Conservation (phyloP, 1,140 invertebrate genomes). For the Bombus confusus region DNA sequence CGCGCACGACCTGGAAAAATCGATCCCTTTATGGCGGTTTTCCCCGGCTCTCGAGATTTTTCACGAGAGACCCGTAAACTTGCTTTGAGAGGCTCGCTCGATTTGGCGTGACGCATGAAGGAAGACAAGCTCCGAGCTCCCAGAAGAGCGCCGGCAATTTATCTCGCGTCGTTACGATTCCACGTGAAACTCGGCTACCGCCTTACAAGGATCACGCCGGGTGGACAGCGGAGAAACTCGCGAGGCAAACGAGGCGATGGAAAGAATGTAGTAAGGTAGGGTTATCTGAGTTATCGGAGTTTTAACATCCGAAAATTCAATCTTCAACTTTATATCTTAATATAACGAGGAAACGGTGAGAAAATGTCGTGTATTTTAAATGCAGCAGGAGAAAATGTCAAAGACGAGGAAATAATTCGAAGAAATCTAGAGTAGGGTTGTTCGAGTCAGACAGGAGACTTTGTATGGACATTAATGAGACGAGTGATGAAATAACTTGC, state of each 20-base stretch:
- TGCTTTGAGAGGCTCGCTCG: slow-evolving; percentile 14
- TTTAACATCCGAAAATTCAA: no score
- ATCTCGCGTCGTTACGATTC: slow-evolving; percentile 17
- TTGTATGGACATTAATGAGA: no score
- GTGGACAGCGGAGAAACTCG: neutral
- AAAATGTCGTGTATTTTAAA: no score
- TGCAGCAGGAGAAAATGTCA: no score
- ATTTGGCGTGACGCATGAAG: slow-evolving; percentile 3
- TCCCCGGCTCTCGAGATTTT: slow-evolving; percentile 6
- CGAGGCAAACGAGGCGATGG: neutral
- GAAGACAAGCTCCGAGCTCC: neutral
- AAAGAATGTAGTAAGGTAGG: no score
- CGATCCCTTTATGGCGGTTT: slow-evolving; percentile 1
- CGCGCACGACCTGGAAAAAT: slow-evolving; percentile 16
- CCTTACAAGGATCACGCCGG: neutral
- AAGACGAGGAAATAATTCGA: no score
- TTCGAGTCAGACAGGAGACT: fast-evolving
- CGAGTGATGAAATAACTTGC: no score
- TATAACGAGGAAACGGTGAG: no score
- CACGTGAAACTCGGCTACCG: neutral
- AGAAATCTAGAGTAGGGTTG: no score
- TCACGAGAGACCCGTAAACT: slow-evolving; percentile 20
- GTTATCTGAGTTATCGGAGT: no score
- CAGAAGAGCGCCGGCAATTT: slow-evolving; percentile 14
- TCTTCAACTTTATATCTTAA: no score